A percentile compares a stretch with the other conserved stretches of the same genome.
These are phyloP conservation scores for Drosophila gunungcola DNA, from an alignment of 1,140 invertebrate genomes.

Conservation along the genomic window DNA sequence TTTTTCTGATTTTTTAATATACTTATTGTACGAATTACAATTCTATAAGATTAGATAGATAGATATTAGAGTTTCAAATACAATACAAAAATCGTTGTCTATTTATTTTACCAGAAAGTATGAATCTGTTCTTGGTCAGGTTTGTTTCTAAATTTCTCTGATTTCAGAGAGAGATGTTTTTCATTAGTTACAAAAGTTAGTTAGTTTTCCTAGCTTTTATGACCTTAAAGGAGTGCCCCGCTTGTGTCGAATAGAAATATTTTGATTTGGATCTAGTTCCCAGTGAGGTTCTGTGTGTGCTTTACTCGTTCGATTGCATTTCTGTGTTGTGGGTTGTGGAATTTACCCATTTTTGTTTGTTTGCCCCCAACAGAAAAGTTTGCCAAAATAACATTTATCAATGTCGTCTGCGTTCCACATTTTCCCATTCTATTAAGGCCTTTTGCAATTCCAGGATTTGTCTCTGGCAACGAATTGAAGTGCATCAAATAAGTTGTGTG, in stretches of 20 bases:
- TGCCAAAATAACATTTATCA: conserved; percentile 66
- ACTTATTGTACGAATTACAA: too few relatives aligned
- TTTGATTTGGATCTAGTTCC: conserved; percentile 2
- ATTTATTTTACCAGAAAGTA: too few relatives aligned
- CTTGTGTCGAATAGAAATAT: conserved; percentile 1
- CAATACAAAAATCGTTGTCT: too few relatives aligned
- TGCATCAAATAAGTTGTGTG: conserved; percentile 62
- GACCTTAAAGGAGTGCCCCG: conserved; percentile 1
- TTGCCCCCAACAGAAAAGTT: conserved; percentile 35
- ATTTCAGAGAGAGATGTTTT: not conserved
- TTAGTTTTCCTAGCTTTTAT: not conserved
- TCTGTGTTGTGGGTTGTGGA: conserved; percentile 18
- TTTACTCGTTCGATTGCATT: conserved; percentile 9
- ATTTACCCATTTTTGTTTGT: conserved; percentile 16
- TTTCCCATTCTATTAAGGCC: not conserved
- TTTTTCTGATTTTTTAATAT: too few relatives aligned
- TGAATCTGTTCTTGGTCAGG: too few relatives aligned
- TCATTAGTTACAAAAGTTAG: too few relatives aligned
- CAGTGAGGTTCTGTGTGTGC: conserved; percentile 2
- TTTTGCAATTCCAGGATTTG: conserved; percentile 8
- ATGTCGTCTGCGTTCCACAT: conserved; percentile 26
- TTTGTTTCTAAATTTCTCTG: not conserved
- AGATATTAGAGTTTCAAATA: too few relatives aligned
- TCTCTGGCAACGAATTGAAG: conserved; percentile 36
- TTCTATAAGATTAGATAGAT: too few relatives aligned